phyloP scores from a whole-genome alignment of 1,140 invertebrate genomes.

The Saccostrea glomerata region DNA sequence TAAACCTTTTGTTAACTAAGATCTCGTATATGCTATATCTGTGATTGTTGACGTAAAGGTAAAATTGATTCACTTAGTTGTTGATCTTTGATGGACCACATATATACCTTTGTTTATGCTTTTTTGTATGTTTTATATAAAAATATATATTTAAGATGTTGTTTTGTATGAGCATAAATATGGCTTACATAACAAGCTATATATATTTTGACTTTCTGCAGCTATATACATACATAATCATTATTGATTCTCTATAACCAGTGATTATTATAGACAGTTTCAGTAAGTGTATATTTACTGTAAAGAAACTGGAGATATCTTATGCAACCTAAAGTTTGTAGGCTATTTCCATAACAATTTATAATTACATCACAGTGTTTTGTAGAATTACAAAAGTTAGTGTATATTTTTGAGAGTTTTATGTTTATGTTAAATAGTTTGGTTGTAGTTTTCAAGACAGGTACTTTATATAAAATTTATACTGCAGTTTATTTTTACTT shows the following conservation, averaged over 20 bases:
- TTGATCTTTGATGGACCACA: neutral
- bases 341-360: neutral
- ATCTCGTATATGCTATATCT: constrained; percentile 16
- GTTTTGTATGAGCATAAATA: neutral
- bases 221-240: constrained; percentile 10
- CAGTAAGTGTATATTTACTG: neutral
- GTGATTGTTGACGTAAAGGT: constrained; percentile 9
- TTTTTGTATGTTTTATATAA: neutral
- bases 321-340: neutral
- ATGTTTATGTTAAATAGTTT: neutral
- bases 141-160: neutral
- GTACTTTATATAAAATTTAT: neutral
- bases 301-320: neutral
- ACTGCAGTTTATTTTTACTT: neutral
- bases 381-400: neutral
- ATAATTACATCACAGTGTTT: neutral
- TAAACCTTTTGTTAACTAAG: neutral
- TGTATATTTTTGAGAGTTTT: neutral
- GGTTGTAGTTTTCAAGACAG: neutral
- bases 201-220: neutral
- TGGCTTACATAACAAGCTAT: neutral
- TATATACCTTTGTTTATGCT: neutral
- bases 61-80: neutral
- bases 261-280: neutral
- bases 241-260: neutral